Evolutionary conservation across 1,140 invertebrate genomes (phyloP), one percentile per base, ranked within the genome.

Genomic region (Himalopsyche phryganea): DNA sequence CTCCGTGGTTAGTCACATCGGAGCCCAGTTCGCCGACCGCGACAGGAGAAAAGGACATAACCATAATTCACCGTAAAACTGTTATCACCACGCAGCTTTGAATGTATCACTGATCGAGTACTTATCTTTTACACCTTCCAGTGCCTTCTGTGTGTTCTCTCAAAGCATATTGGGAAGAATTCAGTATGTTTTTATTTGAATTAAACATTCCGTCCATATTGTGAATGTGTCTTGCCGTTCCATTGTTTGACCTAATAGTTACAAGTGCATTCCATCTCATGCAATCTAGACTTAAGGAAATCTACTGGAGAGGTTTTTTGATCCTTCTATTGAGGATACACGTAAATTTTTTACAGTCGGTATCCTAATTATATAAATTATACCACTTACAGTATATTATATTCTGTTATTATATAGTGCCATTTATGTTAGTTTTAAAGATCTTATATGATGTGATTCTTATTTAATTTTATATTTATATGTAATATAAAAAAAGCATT

Each of bases 1-100:
- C 89, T 49, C 89, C 89, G 4, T 91, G 90, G 90, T 74, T 91
- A 52, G 89, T 91, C 6, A 85, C 85, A 13, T 86, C 87, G 46
- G 84, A 86, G 62, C 79, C 83, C 10, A 82, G 84, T 50, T 82
- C 83, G 50, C 80, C 83, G 50, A 78, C 82, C 4, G 82, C 83
- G 54, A 81, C 81, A 49, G 84, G 83, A 45, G 83, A 86, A 66
- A 83, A 84, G 48, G 79, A 85, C 60, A 86, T 90, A 54, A 86
- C 87, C 50, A 78, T 78, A 4, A 76, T 78, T 19, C 76, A 78
- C 63, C 81, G 88, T 61, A 91, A 91, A 78, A 89, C 88, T 56
- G 89, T 91, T 65, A 91, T 91, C 60, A 91, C 88, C 58, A 91
- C 89, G 58, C 89, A 91, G 71, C 80, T 91, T 63, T 90, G 83